Percentiles rank a stretch among this genome's conserved stretches.
phyloP scores from a whole-genome alignment of 2,797 vertebrate species.

The Etheostoma perlongum region DNA sequence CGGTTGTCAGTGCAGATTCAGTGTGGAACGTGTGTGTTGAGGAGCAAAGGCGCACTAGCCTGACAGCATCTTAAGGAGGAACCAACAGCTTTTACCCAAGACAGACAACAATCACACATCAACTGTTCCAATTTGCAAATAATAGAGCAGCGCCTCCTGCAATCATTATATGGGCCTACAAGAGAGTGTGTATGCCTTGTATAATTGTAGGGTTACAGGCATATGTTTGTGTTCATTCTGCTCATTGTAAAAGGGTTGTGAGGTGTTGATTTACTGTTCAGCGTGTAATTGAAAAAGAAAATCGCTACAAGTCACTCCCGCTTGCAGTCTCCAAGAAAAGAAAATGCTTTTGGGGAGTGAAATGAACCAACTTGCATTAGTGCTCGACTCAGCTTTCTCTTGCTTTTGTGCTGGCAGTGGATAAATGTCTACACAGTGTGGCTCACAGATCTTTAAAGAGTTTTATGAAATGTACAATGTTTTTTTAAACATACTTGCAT shows the following conservation, averaged over 20 bases:
- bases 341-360: slow-evolving; percentile 49
- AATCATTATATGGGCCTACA: slow-evolving; percentile 64
- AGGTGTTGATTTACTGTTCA: slow-evolving; percentile 78
- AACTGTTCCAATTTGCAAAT: slow-evolving; percentile 74
- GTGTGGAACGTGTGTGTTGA: slow-evolving; percentile 31
- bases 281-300: slow-evolving; percentile 82
- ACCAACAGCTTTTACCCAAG: slow-evolving; percentile 53
- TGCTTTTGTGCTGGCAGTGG: slow-evolving; percentile 22
- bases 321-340: slow-evolving; percentile 42
- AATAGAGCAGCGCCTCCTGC: slow-evolving; percentile 66
- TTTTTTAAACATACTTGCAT: slow-evolving; percentile 12
- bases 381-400: slow-evolving; percentile 33
- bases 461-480: slow-evolving; percentile 25
- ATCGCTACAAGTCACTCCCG: slow-evolving; percentile 70
- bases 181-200: slow-evolving; percentile 51
- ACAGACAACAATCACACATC: slow-evolving; percentile 73
- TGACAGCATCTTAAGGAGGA: slow-evolving; percentile 54
- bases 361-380: slow-evolving; percentile 48
- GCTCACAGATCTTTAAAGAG: neutral
- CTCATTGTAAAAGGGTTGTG: slow-evolving; percentile 70
- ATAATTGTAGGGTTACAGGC: slow-evolving; percentile 71
- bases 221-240: slow-evolving; percentile 76
- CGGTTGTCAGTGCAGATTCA: slow-evolving; percentile 33
- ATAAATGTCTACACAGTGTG: slow-evolving; percentile 7
- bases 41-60: slow-evolving; percentile 27